Evolutionary conservation across 2,113 vertebrate genomes (phyloP).

Genomic region (Tachysurus fulvidraco): DNA sequence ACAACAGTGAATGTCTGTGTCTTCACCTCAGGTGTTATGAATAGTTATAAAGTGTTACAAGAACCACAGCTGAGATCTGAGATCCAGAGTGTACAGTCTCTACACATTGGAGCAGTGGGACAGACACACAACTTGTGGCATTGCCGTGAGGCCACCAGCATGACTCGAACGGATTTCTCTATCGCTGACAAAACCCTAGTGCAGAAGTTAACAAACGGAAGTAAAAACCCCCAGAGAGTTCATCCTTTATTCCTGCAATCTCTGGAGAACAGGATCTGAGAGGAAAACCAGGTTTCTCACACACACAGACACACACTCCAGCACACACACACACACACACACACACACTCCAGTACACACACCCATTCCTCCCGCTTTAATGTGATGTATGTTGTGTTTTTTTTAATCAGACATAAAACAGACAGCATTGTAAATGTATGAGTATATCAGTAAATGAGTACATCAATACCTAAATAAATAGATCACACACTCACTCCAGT

Average conservation of each 20-base stretch:
- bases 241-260: slow-evolving; percentile 20
- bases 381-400: too few relatives aligned
- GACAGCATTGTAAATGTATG: too few relatives aligned
- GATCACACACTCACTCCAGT: too few relatives aligned
- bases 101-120: background rate
- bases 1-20: background rate
- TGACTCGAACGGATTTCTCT: slow-evolving; percentile 71
- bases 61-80: too few relatives aligned
- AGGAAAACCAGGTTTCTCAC: slow-evolving; percentile 49
- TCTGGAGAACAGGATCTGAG: slow-evolving; percentile 47
- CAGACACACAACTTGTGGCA: slow-evolving; percentile 33
- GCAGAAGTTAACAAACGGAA: slow-evolving; percentile 48
- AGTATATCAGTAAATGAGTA: too few relatives aligned
- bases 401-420: too few relatives aligned
- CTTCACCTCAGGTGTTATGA: background rate
- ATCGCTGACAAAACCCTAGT: slow-evolving; percentile 62
- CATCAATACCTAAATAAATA: too few relatives aligned
- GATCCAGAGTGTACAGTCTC: too few relatives aligned
- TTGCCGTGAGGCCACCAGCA: slow-evolving; percentile 50
- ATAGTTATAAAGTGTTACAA: too few relatives aligned
- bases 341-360: background rate
- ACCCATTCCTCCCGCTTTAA: too few relatives aligned
- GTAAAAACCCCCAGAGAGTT: too few relatives aligned
- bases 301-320: slow-evolving; percentile 63
- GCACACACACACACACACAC: background rate